phyloP scores from a whole-genome alignment of 2,113 vertebrate species.

The Nestor notabilis region DNA sequence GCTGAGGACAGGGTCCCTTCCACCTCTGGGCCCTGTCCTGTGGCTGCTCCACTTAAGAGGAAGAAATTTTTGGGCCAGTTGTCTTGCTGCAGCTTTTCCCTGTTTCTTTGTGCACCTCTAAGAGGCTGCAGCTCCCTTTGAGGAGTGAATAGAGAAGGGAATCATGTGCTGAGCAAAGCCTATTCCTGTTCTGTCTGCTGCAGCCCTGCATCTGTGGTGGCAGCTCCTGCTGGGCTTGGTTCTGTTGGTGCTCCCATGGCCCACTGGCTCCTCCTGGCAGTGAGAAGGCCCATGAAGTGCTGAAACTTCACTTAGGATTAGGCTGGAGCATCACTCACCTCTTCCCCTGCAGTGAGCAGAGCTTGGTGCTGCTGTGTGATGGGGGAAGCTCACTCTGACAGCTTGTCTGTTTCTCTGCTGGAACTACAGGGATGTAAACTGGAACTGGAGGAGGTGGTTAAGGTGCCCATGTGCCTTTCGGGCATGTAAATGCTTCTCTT shows the following conservation, averaged over 20 bases:
- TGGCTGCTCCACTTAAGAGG: background rate
- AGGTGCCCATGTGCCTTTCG: conserved; percentile 11
- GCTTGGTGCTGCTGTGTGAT: background rate
- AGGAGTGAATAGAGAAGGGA: background rate
- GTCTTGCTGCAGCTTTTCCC: background rate
- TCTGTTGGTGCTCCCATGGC: background rate
- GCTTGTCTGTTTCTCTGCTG: background rate
- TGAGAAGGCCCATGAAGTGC: background rate
- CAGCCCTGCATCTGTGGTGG: background rate
- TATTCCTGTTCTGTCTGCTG: background rate
- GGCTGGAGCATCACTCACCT: background rate
- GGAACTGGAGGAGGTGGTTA: background rate
- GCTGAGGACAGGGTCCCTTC: background rate
- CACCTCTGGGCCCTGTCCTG: accelerated
- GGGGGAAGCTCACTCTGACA: background rate
- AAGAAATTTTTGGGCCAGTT: background rate
- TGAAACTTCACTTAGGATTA: background rate
- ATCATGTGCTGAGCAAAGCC: background rate
- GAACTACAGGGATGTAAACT: background rate
- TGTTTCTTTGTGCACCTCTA: background rate
- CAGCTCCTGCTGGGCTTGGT: background rate
- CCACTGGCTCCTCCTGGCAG: background rate
- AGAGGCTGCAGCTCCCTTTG: background rate
- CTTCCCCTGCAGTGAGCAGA: background rate
- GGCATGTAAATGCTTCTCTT: background rate